Base-by-base conservation (phyloP, 2,797 vertebrate species). In the Enteromius viviparus region DNA sequence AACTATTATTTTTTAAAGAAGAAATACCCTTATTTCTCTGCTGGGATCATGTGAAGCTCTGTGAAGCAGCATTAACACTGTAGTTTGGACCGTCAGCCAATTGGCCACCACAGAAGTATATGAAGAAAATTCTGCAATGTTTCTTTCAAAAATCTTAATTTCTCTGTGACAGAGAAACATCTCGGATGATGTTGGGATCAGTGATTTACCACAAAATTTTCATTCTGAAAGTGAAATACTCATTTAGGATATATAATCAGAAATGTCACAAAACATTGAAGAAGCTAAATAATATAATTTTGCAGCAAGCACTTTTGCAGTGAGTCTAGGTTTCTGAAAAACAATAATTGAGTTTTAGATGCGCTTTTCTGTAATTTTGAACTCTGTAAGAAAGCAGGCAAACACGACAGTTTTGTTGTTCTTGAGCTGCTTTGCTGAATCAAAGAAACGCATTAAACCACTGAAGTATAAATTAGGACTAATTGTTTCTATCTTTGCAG, bases 401-500 rank as follows among this genome's bases (percentile, higher is more conserved):
- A 68, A 79, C 32, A 55, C 51, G 19, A 49, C 3, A 40, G 12
- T n/a, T 53, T 69, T 58, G 34, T 55, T 58, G 32, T 58, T 4
- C 14, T 71, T 47, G 60, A 65, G 26, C 34, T 49, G 60, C 42
- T 65, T 42, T 49, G 60, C 76, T 29, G 55, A 45, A 62, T 62
- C 55, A 45, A 62, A 15, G 10, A 62, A 76, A 49, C 40, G 9
- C 76, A 14, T 49, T 42, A 65, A 65, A 49, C 26, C 58, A 21
- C 76, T 65, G 23, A 78, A 47, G 26, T 65, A 70, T 72, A 72
- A 81, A 64, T 49, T 72, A 62, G 17, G 60, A 49, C 55, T 81
- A 72, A 62, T 72, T 12, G 47, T 32, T 15, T 71, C 58, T 65
- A 23, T 11, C 55, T 42, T 47, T 62, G 12, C 26, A 49, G 17